phyloP scores from a whole-genome alignment of 2,113 vertebrate species.

The Tenrec ecaudatus region DNA sequence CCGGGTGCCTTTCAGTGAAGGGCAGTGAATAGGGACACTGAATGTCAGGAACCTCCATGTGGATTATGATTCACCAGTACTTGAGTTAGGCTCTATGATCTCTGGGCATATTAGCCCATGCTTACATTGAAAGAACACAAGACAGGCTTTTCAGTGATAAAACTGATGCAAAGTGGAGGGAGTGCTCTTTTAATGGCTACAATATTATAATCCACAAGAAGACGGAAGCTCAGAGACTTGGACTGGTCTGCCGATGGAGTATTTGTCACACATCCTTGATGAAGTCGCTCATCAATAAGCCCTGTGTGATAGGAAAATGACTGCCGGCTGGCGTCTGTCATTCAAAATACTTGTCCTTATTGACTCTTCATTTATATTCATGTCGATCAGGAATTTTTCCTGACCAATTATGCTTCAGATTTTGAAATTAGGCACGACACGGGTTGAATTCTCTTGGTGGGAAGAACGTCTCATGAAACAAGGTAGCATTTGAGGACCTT shows the following conservation, averaged over 20 bases:
- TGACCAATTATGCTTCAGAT: not conserved
- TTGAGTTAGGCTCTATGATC: not conserved
- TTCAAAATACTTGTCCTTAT: not conserved
- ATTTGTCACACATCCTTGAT: not conserved
- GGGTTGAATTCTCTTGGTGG: not conserved
- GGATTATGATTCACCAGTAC: not conserved
- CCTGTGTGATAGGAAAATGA: not conserved
- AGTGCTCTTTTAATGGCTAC: too few species aligned
- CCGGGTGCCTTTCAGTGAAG: not conserved
- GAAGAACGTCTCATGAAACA: not conserved
- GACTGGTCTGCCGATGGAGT: not conserved
- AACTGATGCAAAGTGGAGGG: too few species aligned
- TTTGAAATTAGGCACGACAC: constrained; percentile 27
- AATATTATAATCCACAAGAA: too few species aligned
- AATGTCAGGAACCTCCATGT: not conserved
- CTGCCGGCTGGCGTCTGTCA: constrained; percentile 13
- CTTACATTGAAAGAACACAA: not conserved
- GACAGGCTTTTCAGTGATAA: not conserved
- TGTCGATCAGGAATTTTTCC: not conserved
- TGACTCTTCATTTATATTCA: not conserved
- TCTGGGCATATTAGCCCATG: not conserved
- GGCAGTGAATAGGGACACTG: not conserved
- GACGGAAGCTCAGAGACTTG: not conserved
- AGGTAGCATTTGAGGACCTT: not conserved
- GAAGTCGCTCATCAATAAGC: not conserved